Base-by-base conservation (phyloP, 2,888 invertebrate species). In the Leptopterna dolabrata region DNA sequence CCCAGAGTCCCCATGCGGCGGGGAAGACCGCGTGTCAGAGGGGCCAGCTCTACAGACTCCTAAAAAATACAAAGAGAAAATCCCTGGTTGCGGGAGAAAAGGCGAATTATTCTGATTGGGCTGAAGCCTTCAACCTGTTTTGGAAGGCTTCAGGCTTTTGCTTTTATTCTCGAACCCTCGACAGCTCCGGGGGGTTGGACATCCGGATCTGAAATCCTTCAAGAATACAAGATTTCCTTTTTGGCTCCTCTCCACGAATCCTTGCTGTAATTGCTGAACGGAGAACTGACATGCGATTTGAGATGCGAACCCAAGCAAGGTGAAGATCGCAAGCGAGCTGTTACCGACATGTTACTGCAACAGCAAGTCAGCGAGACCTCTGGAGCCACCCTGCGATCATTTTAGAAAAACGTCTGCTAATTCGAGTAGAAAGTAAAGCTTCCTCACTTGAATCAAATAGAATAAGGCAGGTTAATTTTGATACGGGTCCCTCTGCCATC, bases 1-100 rank as follows among this genome's bases (percentile, higher is more conserved):
- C 14, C 47, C 14, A 16, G 14, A 13, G 63, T n/a, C 19, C 63
- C 63, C 63, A n/a, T 11, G n/a, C 19, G 19, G 63, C 9, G 6
- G 4, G 51, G 51, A 51, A 51, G 51, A n/a, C n/a, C 24, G 63
- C 19, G 63, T 63, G 19, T 19, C 19, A 27, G 63, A 63, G 27
- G 63, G 51, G 24, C n/a, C 27, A 63, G 63, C 63, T 19, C 63
- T 19, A 27, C 63, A 63, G 63, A 11, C 63, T 63, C 63, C 63
- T 63, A 63, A 63, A 63, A 63, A 63, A 63, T 63, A 63, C 63
- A 63, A 63, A 63, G 63, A 63, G 63, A 27, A n/a, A 63, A 63
- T 63, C 63, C 63, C 63, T 24, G 63, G 63, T 24, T 63, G 63
- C 63, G 63, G 63, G 63, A n/a, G 16, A 24, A 63, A 36, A 63